Conservation (phyloP, 1,140 invertebrate genomes). For the Tetramorium alpestre region DNA sequence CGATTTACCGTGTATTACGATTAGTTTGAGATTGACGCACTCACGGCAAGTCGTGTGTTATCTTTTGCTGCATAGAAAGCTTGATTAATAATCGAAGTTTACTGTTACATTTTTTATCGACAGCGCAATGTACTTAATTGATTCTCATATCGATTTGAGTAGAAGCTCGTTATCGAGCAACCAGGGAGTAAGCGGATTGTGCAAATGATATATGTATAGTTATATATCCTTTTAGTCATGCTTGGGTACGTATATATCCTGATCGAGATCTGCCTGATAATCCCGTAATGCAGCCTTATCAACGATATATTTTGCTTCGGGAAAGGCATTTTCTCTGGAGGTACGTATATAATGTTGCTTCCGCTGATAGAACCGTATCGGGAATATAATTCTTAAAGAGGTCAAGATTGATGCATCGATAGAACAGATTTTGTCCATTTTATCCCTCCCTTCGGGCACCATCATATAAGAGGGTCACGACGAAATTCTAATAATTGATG, state of each 20-base stretch:
- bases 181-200: neutral
- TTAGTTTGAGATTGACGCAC: neutral
- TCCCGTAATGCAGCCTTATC: neutral
- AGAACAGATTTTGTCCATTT: slow-evolving; percentile 31
- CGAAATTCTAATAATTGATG: slow-evolving; percentile 64
- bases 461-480: slow-evolving; percentile 12
- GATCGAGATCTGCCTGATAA: slow-evolving; percentile 4
- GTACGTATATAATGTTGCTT: slow-evolving; percentile 4
- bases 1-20: neutral
- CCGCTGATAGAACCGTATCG: neutral
- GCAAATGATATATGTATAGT: slow-evolving; percentile 1
- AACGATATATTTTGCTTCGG: neutral
- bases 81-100: slow-evolving; percentile 18
- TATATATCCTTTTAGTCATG: neutral
- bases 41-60: neutral
- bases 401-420: slow-evolving; percentile 39
- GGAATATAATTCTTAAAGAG: slow-evolving; percentile 19
- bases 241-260: neutral
- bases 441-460: slow-evolving; percentile 30
- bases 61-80: neutral
- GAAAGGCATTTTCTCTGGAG: neutral
- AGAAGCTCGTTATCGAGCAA: slow-evolving; percentile 2
- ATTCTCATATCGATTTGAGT: neutral
- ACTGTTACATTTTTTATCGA: neutral
- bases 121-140: neutral